Percentiles rank a stretch among this genome's conserved stretches.
Evolutionary conservation across 92 coral and sea anemone species (phyloP).

Genomic region (Ricordea florida): DNA sequence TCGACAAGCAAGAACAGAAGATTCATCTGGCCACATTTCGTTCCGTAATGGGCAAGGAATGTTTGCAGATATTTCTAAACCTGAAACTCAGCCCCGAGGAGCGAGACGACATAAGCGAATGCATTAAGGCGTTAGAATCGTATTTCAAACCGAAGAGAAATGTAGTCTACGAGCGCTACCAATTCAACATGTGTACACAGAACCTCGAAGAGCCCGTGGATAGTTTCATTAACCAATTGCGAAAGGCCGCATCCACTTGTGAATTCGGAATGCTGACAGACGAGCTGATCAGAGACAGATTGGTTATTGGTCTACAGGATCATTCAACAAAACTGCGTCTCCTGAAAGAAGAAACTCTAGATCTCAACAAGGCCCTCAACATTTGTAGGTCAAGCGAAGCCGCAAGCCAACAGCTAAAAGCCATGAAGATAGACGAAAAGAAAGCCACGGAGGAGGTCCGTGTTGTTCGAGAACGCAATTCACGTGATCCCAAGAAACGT

Average conservation of each 20-base stretch:
- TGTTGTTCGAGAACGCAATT: neutral
- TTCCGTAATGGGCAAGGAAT: constrained; percentile 71
- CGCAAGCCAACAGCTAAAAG: constrained; percentile 17
- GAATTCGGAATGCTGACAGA: constrained; percentile 42
- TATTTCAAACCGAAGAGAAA: constrained; percentile 60
- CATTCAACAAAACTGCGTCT: neutral
- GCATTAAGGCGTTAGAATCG: constrained; percentile 40
- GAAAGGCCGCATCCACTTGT: constrained; percentile 35
- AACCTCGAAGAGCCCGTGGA: constrained; percentile 38
- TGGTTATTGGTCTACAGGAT: constrained; percentile 27
- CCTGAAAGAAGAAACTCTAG: neutral
- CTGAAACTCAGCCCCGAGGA: constrained; percentile 42
- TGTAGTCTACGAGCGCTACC: constrained; percentile 62
- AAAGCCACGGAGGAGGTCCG: neutral
- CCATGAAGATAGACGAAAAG: neutral
- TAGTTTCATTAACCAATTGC: constrained; percentile 17
- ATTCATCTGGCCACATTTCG: constrained; percentile 50
- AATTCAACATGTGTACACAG: constrained; percentile 45
- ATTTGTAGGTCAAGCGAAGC: constrained; percentile 13
- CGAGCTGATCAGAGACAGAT: constrained; percentile 36
- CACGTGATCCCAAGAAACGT: no score
- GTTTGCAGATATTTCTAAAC: constrained; percentile 52
- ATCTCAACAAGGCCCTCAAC: neutral
- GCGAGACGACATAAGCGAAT: neutral
- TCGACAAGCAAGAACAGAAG: constrained; percentile 33